Evolutionary conservation across 1,140 invertebrate genomes (phyloP).

Genomic region (Rhopalosiphum maidis): DNA sequence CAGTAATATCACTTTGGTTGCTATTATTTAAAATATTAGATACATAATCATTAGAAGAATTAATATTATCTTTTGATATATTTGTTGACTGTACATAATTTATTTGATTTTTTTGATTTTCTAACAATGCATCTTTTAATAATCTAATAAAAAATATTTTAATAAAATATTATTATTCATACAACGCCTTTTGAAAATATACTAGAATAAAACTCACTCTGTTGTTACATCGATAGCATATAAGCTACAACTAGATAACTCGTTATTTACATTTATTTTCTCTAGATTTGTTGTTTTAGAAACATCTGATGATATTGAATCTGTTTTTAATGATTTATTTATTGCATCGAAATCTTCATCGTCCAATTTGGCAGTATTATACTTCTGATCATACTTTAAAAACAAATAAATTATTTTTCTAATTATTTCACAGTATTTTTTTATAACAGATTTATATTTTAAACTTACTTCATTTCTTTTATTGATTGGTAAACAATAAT

Average conservation of each 20-base stretch:
- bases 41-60: background rate
- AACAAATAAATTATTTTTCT: background rate
- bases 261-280: constrained; percentile 35
- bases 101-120: constrained; percentile 47
- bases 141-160: constrained; percentile 19
- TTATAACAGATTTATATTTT: background rate
- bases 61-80: background rate
- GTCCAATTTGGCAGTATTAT: background rate
- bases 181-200: background rate
- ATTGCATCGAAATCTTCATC: background rate
- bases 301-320: background rate
- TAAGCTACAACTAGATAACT: constrained; percentile 41
- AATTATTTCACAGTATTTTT: background rate
- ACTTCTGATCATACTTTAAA: background rate
- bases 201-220: constrained; percentile 3
- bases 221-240: constrained; percentile 46
- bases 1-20: background rate
- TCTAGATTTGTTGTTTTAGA: background rate
- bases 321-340: background rate
- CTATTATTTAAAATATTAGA: background rate
- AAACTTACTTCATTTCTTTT: background rate
- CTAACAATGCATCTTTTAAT: constrained; percentile 35
- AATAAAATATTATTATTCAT: background rate
- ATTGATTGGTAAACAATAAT: constrained; percentile 48
- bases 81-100: background rate